These are phyloP conservation scores for Hystrix cristata DNA, from an alignment of 2,113 vertebrate species.

Conservation along the genomic window DNA sequence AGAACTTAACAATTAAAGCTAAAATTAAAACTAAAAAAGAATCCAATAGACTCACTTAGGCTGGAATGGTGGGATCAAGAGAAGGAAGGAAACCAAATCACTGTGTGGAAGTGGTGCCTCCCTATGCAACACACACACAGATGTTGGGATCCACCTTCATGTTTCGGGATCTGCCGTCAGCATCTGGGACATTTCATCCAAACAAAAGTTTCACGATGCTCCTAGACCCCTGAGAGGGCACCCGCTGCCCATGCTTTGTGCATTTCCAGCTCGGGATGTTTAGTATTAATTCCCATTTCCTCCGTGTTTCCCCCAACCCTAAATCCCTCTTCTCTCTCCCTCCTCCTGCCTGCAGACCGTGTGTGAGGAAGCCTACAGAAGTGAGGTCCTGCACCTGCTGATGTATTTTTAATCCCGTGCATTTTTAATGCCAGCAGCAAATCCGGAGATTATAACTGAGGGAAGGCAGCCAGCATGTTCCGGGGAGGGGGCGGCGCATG, in stretches of 20 bases:
- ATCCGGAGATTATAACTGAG: not conserved
- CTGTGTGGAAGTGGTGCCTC: too few relatives aligned
- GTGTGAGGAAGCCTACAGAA: not conserved
- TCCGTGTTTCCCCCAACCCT: accelerated
- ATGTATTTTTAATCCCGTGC: not conserved
- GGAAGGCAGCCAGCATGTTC: not conserved
- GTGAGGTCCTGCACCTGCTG: not conserved
- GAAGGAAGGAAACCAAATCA: not conserved
- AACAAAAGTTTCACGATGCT: not conserved
- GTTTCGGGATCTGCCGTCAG: not conserved
- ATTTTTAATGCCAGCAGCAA: too few relatives aligned
- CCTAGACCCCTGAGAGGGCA: not conserved
- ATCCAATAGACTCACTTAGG: too few relatives aligned
- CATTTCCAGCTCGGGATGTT: not conserved
- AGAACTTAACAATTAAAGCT: not conserved
- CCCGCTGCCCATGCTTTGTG: not conserved
- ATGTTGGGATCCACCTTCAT: not conserved
- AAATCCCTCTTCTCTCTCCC: not conserved
- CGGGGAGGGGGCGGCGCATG: too few relatives aligned
- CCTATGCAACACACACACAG: not conserved
- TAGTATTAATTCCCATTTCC: not conserved
- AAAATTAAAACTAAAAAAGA: not conserved
- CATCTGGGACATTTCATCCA: too few relatives aligned
- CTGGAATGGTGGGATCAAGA: not conserved
- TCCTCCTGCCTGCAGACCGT: not conserved